These are phyloP conservation scores for Catharus ustulatus DNA, from an alignment of 2,797 vertebrate genomes.

Conservation along the genomic window DNA sequence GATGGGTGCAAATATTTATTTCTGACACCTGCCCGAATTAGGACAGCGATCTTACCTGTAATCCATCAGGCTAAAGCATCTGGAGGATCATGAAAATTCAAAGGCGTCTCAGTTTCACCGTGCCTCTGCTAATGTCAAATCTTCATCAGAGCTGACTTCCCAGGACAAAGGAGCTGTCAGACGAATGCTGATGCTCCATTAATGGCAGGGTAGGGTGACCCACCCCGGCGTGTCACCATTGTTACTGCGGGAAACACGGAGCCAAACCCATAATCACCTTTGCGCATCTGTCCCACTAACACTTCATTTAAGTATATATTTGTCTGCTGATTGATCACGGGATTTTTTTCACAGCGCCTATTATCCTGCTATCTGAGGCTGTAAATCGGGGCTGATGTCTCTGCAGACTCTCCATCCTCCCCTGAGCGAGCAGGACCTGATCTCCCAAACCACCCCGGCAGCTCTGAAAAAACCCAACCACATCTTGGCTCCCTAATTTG, in stretches of 20 bases:
- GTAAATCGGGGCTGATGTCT: rapidly evolving
- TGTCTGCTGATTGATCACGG: conserved; percentile 20
- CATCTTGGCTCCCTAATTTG: neutral
- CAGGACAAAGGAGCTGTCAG: conserved; percentile 31
- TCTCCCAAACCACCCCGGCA: neutral
- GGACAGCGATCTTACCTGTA: neutral
- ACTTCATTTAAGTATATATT: neutral
- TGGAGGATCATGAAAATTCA: neutral
- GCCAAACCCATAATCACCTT: conserved; percentile 41
- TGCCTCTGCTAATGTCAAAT: neutral
- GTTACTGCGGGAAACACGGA: neutral
- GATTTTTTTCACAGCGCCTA: neutral
- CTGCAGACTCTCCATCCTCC: neutral
- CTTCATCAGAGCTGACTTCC: neutral
- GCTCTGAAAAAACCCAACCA: neutral
- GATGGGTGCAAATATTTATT: neutral
- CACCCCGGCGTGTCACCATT: neutral
- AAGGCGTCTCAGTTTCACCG: neutral
- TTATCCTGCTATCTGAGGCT: neutral
- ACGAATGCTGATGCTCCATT: neutral
- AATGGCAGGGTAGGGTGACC: conserved; percentile 31
- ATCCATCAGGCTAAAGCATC: neutral
- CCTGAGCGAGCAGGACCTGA: neutral
- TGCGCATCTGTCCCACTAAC: neutral
- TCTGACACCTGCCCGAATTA: neutral